Base-by-base conservation (phyloP, 2,113 vertebrate species). In the Salvelinus namaycush region DNA sequence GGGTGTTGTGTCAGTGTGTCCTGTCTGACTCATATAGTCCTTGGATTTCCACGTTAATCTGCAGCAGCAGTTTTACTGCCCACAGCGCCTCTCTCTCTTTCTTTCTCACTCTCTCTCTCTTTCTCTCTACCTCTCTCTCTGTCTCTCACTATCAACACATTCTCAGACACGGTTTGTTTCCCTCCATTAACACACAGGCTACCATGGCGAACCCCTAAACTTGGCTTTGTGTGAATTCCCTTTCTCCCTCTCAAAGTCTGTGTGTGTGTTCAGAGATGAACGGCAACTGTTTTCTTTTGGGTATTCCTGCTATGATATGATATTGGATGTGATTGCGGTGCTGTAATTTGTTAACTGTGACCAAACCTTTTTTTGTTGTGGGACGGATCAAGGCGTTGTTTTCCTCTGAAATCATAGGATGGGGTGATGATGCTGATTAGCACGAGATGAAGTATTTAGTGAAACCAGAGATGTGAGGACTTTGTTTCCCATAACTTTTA, bases 111-210 rank as follows among this genome's bases (percentile, higher is more conserved):
- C n/a, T 57, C 31, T 44, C 3, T 49, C 29, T 65, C 34, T 48
- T 0, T 14, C 0, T n/a, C n/a, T n/a, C n/a, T n/a, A n/a, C n/a
- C 3, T 49, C 29, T 34, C 9, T 49, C 27, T 12, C 34, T 34
- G 3, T 27, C 27, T 13, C 3, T 27, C 26, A 22, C 64, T 6
- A 57, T 64, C 44, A 16, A 49, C 34, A 66, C 48, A 80, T 62
- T 64, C 29, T 64, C 16, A 14, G 13, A 27, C 49, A 29, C 48
- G 54, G 39, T 51, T 26, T 79, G 76, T 84, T 85, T 86, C 70
- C 48, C 20, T 79, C 73, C 60, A 83, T 79, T 86, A 76, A 84
- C 22, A 78, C 71, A 81, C 3, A 16, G 22, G 83, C 76, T 77
- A 12, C 79, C 84, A 76, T 80, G 85, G 83, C 77, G 81, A 86